Percentiles rank a stretch among this genome's conserved stretches.
phyloP scores from a whole-genome alignment of 2,888 invertebrate genomes.

The Drosophila merina region DNA sequence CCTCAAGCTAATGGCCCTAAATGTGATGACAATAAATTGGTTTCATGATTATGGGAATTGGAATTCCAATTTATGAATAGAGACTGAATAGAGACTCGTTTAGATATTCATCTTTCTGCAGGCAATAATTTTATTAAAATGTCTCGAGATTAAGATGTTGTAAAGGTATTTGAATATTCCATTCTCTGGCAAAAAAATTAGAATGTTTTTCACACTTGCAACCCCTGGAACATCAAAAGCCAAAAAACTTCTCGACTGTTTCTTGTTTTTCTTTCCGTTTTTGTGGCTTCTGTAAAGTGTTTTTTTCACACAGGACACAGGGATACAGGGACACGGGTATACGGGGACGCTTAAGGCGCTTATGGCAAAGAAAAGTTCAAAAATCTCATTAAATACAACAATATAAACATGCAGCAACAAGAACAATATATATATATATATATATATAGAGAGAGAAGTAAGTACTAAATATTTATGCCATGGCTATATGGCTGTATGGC shows the following conservation, averaged over 20 bases:
- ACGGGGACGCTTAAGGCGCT: conserved; percentile 66
- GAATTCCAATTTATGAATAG: conserved; percentile 27
- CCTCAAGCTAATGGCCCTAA: conserved; percentile 37
- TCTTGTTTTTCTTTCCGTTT: conserved; percentile 28
- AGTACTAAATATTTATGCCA: conserved; percentile 71
- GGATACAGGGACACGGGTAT: neutral
- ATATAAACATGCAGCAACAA: conserved; percentile 40
- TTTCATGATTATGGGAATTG: conserved; percentile 33
- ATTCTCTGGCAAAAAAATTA: neutral
- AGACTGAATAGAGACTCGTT: conserved; percentile 13
- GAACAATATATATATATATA: conserved; percentile 52
- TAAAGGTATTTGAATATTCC: neutral
- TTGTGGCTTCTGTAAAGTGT: conserved; percentile 42
- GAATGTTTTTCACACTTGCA: neutral
- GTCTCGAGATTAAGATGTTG: conserved; percentile 14
- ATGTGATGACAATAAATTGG: conserved; percentile 47
- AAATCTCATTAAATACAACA: conserved; percentile 75
- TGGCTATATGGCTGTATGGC: conserved; percentile 9
- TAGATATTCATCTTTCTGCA: conserved; percentile 10
- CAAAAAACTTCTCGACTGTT: conserved; percentile 29
- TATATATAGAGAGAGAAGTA: neutral
- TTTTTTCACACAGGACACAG: neutral
- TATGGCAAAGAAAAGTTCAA: conserved; percentile 67
- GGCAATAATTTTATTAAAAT: neutral
- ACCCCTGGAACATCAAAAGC: conserved; percentile 14